Evolutionary conservation across 1,140 invertebrate species (phyloP), one percentile per base, ranked within the genome.

Genomic region (Phthorimaea operculella): DNA sequence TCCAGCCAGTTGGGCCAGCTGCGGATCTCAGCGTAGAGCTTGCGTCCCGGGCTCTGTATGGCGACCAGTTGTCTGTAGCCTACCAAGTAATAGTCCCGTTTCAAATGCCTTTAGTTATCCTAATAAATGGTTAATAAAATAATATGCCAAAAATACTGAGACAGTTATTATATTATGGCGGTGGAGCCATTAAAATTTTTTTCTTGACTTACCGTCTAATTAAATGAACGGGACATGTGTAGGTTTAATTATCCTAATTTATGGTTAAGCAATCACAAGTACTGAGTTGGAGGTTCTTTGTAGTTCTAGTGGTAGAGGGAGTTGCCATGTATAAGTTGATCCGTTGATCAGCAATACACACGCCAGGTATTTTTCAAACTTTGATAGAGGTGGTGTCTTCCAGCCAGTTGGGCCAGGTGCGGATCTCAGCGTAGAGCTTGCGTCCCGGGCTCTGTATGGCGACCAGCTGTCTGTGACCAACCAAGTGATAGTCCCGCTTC

Each of bases 21-120:
- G 54, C 85, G 74, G 12, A 91, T 87, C 36, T 87, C 83, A 48
- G 86, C 76, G 68, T 88, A 92, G 0, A 93, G 75, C 53, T 85
- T 83, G 33, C 86, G 64, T 5, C 92, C 92, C 1, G 91, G 91
- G 72, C 91, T 92, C 33, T 78, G 64, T 0, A 89, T 91, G 12
- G 69, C 64, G 1, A 74, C 78, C 0, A 91, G 86, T 75, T 93
- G 91, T 33, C 87, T 84, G 14, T 86, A 91, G 0, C 85, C 91
- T 9, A 91, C 76, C 11, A 93, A 66, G 34, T 87, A 87, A 59
- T 91, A 92, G 60, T 89, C 78, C 3, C 72, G 58, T 36, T 84
- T 76, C 15, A 92, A 62, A 59, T 90, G 87, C 15, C 87, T 87
- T 21, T 84, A 28, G 2, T 87, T n/a, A n/a, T n/a, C n/a, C n/a